Evolutionary conservation across 2,888 invertebrate species (phyloP), one percentile per base, ranked within the genome.

Genomic region (Cerceris rybyensis): DNA sequence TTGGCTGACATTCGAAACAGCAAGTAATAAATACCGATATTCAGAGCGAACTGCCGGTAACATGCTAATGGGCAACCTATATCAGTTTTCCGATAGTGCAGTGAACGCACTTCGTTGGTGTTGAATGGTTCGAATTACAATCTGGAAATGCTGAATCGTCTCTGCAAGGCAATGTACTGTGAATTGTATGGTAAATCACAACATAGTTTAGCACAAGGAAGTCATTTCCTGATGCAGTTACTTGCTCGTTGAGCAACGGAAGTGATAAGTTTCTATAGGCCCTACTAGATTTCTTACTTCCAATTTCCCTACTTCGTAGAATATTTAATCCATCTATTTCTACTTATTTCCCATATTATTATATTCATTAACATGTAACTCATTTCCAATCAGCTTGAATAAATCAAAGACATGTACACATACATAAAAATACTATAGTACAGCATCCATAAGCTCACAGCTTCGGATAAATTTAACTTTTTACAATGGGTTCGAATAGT

Each of bases 81-180:
- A 84, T 84, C 84, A 84, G 85, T 85, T 83, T 83, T 81, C 84
- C 83, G 79, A 84, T 84, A 83, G 72, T 76, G 84, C 82, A 77
- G 77, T 69, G 80, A 79, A 72, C 67, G 74, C 82, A 74, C 73
- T 74, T 77, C 82, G 83, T 64, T 58, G 80, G 73, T 71, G 80
- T 78, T 84, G 80, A 85, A 84, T 84, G 84, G 85, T 81, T 81
- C 83, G 83, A 72, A 81, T 79, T 74, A 79, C 85, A 81, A 83
- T 80, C 81, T 78, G 81, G 84, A 79, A 85, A 81, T 69, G 86
- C 85, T 83, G 85, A 85, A 83, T 85, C 86, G 85, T 70, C 77
- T 70, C 63, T 68, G 77, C 70, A 71, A 75, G 58, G 69, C 85
- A 85, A 85, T 86, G 84, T 83, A 82, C 84, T 80, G 84, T 83